Percentiles rank a stretch among this genome's conserved stretches.
phyloP scores from a whole-genome alignment of 2,888 invertebrate genomes.

The Lucinisca nassula region DNA sequence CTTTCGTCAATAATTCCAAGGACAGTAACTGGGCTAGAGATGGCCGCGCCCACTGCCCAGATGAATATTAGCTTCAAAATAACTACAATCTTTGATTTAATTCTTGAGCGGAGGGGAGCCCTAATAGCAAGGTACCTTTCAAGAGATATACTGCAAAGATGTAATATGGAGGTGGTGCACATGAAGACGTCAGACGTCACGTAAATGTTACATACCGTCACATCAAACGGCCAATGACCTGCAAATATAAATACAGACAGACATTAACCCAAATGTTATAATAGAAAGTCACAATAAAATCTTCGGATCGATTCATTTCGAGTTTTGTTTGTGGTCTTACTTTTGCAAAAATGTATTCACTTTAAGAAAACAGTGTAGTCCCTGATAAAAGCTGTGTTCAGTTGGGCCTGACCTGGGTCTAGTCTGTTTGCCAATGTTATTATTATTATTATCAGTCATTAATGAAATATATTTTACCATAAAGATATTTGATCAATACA shows the following conservation, averaged over 20 bases:
- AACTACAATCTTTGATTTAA: conserved; percentile 86
- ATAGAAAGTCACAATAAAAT: too few species aligned
- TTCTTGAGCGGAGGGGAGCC: conserved; percentile 92
- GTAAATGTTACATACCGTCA: conserved; percentile 88
- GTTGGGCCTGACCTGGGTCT: too few species aligned
- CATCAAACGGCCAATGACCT: conserved; percentile 96
- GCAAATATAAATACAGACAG: conserved; percentile 76
- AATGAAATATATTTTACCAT: too few species aligned
- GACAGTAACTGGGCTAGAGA: conserved; percentile 89
- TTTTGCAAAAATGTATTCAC: too few species aligned
- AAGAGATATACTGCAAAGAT: conserved; percentile 90
- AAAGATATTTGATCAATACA: too few species aligned
- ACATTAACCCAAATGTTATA: too few species aligned
- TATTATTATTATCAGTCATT: too few species aligned
- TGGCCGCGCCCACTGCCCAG: conserved; percentile 94
- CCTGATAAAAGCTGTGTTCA: too few species aligned
- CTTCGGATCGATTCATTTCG: too few species aligned
- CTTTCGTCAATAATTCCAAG: conserved; percentile 90
- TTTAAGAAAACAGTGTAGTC: too few species aligned
- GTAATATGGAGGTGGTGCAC: conserved; percentile 90
- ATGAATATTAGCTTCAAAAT: conserved; percentile 95
- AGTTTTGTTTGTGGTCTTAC: too few species aligned
- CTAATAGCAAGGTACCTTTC: conserved; percentile 95
- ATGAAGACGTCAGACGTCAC: conserved; percentile 90
- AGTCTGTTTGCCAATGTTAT: too few species aligned